Evolutionary conservation across 2,797 vertebrate species (phyloP).

Genomic region (Typhlichthys subterraneus): DNA sequence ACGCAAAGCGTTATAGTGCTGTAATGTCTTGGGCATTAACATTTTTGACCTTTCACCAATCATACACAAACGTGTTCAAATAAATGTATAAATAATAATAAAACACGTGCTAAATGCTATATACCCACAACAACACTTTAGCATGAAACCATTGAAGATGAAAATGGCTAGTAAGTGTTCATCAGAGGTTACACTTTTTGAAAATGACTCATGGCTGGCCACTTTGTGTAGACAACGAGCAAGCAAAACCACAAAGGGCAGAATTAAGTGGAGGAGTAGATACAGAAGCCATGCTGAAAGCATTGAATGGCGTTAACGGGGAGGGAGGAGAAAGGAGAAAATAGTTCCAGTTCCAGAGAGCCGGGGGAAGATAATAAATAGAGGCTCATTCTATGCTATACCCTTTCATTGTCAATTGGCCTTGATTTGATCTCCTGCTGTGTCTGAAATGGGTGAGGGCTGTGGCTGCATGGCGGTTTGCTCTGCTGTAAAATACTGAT

Average conservation of each 20-base stretch:
- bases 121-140: too few relatives aligned
- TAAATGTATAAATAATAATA: too few relatives aligned
- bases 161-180: conserved; percentile 21
- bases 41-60: too few relatives aligned
- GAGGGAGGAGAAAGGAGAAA: conserved; percentile 27
- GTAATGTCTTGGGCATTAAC: too few relatives aligned
- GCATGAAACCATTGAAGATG: neutral
- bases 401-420: conserved; percentile 59
- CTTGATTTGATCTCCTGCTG: conserved; percentile 62
- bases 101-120: too few relatives aligned
- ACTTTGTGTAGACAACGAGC: conserved; percentile 20
- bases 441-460: conserved; percentile 56
- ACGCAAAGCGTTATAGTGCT: too few relatives aligned
- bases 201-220: conserved; percentile 43
- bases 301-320: conserved; percentile 48
- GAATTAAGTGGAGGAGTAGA: conserved; percentile 47
- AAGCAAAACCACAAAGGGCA: conserved; percentile 44
- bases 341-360: conserved; percentile 51
- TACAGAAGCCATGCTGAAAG: conserved; percentile 50
- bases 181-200: conserved; percentile 26
- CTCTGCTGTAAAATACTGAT: conserved; percentile 23
- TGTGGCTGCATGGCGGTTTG: conserved; percentile 17
- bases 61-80: too few relatives aligned
- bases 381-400: conserved; percentile 33
- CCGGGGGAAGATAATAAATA: conserved; percentile 53